Base-by-base conservation (phyloP, 2,113 vertebrate genomes). In the Casuarius casuarius region DNA sequence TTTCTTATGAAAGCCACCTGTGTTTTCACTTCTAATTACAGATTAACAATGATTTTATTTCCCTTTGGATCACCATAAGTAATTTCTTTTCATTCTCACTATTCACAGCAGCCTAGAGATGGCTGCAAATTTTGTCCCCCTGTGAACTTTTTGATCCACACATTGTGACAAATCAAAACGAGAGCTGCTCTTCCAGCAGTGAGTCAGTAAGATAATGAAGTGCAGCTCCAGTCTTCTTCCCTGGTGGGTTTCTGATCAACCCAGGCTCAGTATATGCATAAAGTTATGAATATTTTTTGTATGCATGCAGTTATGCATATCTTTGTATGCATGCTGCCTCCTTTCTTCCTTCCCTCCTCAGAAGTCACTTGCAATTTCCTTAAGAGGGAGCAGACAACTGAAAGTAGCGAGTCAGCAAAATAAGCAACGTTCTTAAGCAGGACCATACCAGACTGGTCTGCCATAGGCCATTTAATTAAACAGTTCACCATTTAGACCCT, bases 31-130 rank as follows among this genome's bases (percentile, higher is more conserved):
- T 86, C 23, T 93, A 86, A 75, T 74, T 83, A 92, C 67, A 83
- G 25, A 83, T 85, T 65, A 94, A 46, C 23, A 72, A 28, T 65
- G 86, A 88, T 65, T 72, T 92, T 90, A 52, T 84, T 94, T 92
- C 71, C 52, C 48, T 76, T 85, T 92, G 71, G 67, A 70, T 79
- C 40, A 56, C n/a, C 22, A 9, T 38, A 20, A 1, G 4, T 23
- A 44, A 80, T 66, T 89, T 19, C 35, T 79, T 82, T 93, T 67
- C 28, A 17, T 54, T 72, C 23, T 2, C 26, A 31, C 48, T 76
- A 35, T 77, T 92, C 79, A 58, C 63, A 93, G 72, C 40, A 66
- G 31, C 91, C 74, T 81, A 84, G 75, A 72, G 33, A 58, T 38
- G 78, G 72, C 7, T 54, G 62, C 21, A 63, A 44, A 77, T 92